These are phyloP conservation scores for Nasonovia ribisnigri DNA, from an alignment of 2,888 invertebrate genomes.

Conservation along the genomic window DNA sequence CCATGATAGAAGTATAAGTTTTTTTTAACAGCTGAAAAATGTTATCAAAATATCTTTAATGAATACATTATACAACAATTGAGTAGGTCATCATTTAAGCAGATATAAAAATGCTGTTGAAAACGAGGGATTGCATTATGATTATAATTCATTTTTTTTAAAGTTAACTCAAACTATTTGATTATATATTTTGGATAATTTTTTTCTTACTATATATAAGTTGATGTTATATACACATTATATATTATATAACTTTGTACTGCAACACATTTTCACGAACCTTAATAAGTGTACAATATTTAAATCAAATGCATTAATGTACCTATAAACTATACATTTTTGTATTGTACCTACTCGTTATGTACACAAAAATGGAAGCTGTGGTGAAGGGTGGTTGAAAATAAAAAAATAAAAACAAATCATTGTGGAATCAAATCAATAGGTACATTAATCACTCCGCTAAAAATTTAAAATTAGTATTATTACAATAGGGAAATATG, in stretches of 20 bases:
- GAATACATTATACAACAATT: background rate
- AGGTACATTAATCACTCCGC: too few relatives aligned
- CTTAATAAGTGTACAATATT: background rate
- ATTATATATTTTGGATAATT: background rate
- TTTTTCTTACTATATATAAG: background rate
- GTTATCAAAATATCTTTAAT: background rate
- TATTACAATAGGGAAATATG: too few relatives aligned
- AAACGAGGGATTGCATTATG: background rate
- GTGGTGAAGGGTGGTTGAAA: background rate
- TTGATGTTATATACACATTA: background rate
- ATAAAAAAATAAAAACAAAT: too few relatives aligned
- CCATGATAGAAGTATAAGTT: background rate
- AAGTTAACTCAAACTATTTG: background rate
- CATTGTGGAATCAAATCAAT: too few relatives aligned
- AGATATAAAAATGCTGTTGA: background rate
- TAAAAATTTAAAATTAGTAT: too few relatives aligned
- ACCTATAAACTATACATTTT: too few relatives aligned
- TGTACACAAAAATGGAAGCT: background rate
- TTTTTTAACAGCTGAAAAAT: background rate
- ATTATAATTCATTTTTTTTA: background rate
- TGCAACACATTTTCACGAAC: background rate
- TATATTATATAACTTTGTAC: background rate
- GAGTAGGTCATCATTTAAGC: background rate
- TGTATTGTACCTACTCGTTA: background rate
- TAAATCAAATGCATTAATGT: background rate